phyloP scores from a whole-genome alignment of 2,888 invertebrate species.

The Opisthograptis luteolata region DNA sequence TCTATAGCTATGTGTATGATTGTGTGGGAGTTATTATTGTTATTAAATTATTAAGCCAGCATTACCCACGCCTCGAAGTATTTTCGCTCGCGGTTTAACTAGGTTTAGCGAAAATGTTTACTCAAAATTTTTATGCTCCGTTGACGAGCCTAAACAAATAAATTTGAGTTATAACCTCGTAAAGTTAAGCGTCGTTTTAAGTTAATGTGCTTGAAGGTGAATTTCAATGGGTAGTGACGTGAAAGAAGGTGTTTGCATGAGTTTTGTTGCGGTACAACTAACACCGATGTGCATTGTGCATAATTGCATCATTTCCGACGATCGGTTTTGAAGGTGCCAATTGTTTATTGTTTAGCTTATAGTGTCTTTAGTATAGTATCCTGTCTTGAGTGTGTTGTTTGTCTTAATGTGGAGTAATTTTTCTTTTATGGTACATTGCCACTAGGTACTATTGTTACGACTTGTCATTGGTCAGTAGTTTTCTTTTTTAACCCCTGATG shows the following conservation, averaged over 20 bases:
- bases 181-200: constrained; percentile 45
- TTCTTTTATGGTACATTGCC: too few relatives aligned
- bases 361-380: too few relatives aligned
- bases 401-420: too few relatives aligned
- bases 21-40: too few relatives aligned
- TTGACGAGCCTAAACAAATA: constrained; percentile 51
- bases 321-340: constrained; percentile 27
- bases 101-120: constrained; percentile 29
- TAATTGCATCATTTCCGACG: constrained; percentile 36
- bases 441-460: too few relatives aligned
- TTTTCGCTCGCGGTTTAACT: constrained; percentile 8
- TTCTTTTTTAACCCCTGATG: too few relatives aligned
- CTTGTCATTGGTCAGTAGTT: too few relatives aligned
- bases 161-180: constrained; percentile 49
- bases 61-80: too few relatives aligned
- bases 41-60: too few relatives aligned
- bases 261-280: constrained; percentile 29
- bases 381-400: too few relatives aligned
- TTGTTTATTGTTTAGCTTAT: too few relatives aligned
- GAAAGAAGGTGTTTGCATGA: constrained; percentile 15
- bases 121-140: constrained; percentile 41
- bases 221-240: constrained; percentile 35
- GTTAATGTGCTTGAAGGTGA: constrained; percentile 43
- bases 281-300: constrained; percentile 33
- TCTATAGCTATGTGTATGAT: too few relatives aligned